These are phyloP conservation scores for Ennomos quercinarius DNA, from an alignment of 2,888 invertebrate species.

Conservation along the genomic window DNA sequence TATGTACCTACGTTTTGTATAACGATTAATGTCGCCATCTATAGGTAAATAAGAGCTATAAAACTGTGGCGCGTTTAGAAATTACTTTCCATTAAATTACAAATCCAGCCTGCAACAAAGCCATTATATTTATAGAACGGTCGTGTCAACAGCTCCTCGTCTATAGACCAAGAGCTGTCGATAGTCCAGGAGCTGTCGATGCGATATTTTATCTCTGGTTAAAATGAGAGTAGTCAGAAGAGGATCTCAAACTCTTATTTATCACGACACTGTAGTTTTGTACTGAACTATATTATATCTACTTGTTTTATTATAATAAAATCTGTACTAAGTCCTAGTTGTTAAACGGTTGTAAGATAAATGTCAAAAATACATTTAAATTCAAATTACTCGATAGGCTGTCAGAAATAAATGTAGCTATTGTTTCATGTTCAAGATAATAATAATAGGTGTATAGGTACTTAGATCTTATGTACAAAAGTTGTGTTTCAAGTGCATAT, in stretches of 20 bases:
- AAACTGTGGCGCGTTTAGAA: not conserved
- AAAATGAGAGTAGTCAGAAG: conserved; percentile 57
- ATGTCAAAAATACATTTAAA: conserved; percentile 12
- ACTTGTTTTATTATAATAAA: conserved; percentile 20
- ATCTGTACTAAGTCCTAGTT: conserved; percentile 15
- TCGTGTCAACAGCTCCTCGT: conserved; percentile 44
- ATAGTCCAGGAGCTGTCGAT: conserved; percentile 39
- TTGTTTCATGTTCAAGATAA: conserved; percentile 1
- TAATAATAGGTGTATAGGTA: not conserved
- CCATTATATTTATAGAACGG: conserved; percentile 47
- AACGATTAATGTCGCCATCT: too few relatives aligned
- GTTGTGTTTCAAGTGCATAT: conserved; percentile 34
- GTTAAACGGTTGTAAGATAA: conserved; percentile 18
- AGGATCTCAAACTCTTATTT: conserved; percentile 50
- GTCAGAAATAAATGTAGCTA: conserved; percentile 7
- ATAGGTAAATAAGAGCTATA: too few relatives aligned
- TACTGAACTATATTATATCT: conserved; percentile 39
- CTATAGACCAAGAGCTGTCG: too few relatives aligned
- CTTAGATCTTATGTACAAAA: not conserved
- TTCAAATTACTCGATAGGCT: conserved; percentile 9
- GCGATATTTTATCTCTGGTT: conserved; percentile 54
- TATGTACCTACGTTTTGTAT: too few relatives aligned
- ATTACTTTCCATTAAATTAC: conserved; percentile 22
- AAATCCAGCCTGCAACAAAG: conserved; percentile 42
- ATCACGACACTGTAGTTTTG: conserved; percentile 43